Evolutionary conservation across 2,113 vertebrate species (phyloP).

Genomic region (Hemicordylus capensis): DNA sequence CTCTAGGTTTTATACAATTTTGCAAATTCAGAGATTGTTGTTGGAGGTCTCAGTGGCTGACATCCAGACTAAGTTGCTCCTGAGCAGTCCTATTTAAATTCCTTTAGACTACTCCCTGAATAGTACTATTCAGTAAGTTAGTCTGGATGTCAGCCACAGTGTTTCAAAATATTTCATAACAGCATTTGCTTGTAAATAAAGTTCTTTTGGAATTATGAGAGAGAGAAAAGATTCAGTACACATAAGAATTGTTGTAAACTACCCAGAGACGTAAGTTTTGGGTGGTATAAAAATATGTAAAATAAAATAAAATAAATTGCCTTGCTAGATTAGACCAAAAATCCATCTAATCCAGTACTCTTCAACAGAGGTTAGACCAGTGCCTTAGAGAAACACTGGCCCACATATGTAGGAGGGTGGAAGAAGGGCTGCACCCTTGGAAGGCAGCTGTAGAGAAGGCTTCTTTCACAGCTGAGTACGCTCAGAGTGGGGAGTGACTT

Average conservation of each 20-base stretch:
- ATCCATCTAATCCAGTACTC: not conserved
- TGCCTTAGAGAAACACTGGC: too few relatives aligned
- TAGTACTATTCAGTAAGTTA: not conserved
- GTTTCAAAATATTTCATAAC: constrained; percentile 25
- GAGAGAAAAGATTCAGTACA: not conserved
- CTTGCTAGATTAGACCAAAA: not conserved
- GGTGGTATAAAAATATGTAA: not conserved
- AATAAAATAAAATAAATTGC: not conserved
- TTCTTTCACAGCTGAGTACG: too few relatives aligned
- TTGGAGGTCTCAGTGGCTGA: not conserved
- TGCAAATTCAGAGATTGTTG: constrained; percentile 23
- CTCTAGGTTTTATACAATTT: constrained; percentile 2
- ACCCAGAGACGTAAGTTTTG: too few relatives aligned
- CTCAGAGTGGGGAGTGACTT: too few relatives aligned
- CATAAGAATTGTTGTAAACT: too few relatives aligned
- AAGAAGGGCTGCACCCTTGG: too few relatives aligned
- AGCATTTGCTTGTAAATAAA: not conserved
- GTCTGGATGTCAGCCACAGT: constrained; percentile 4
- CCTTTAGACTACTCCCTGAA: too few relatives aligned
- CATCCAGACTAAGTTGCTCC: too few relatives aligned
- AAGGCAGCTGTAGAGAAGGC: too few relatives aligned
- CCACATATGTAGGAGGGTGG: too few relatives aligned
- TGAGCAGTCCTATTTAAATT: too few relatives aligned
- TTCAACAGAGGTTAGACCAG: not conserved
- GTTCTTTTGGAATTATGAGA: not conserved